Percentiles rank a stretch among this genome's conserved stretches.
Conservation (phyloP, 2,888 invertebrate genomes). For the Dolomedes plantarius region DNA sequence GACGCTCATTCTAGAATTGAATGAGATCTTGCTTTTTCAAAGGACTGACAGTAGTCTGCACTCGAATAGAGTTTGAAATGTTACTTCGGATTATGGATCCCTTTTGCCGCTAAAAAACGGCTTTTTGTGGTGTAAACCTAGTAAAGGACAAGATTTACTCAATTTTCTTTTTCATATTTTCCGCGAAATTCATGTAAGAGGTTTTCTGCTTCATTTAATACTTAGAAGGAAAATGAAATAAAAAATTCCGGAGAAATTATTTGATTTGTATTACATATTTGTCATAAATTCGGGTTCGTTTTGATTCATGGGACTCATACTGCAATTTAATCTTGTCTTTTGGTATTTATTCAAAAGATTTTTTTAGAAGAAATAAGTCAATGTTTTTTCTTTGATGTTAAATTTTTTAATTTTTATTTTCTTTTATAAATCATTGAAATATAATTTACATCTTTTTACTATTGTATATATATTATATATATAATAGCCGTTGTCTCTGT, state of each 20-base stretch:
- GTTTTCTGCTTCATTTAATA: not conserved
- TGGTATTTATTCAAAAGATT: no score
- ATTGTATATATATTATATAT: no score
- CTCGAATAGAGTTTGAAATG: conserved; percentile 14
- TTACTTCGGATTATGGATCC: conserved; percentile 9
- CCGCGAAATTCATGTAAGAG: not conserved
- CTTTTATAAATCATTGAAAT: no score
- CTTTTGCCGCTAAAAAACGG: not conserved
- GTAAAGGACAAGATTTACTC: not conserved
- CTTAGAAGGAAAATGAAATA: not conserved
- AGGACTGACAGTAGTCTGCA: not conserved
- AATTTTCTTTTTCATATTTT: not conserved
- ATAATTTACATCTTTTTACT: no score
- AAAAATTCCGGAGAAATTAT: not conserved
- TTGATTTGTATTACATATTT: no score
- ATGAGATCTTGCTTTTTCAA: conserved; percentile 19
- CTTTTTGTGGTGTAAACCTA: not conserved
- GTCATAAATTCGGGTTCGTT: no score
- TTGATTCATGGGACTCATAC: no score
- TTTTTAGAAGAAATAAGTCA: no score
- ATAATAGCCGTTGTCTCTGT: no score
- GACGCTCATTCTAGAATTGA: conserved; percentile 4
- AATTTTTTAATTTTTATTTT: no score
- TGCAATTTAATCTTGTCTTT: no score
- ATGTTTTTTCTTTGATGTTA: no score